phyloP scores from a whole-genome alignment of 2,113 vertebrate genomes.

The Tinamus guttatus region DNA sequence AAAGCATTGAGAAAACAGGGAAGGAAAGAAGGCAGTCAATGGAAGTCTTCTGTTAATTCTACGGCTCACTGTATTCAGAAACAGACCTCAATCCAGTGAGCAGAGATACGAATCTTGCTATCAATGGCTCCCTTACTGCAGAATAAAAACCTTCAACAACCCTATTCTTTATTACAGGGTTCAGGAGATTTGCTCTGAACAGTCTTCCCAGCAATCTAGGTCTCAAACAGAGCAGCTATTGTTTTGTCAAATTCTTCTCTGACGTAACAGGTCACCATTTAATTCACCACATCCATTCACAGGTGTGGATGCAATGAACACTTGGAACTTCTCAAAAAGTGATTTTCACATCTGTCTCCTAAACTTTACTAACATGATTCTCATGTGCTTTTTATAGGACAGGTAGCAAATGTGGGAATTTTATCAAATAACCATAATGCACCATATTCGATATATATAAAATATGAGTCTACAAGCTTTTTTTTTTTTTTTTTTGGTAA shows the following conservation, averaged over 20 bases:
- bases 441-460: not conserved
- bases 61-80: not conserved
- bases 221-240: conserved; percentile 59
- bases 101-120: not conserved
- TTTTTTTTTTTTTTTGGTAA: too few relatives aligned
- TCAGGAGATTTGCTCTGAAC: conserved; percentile 47
- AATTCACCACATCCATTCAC: not conserved
- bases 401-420: not conserved
- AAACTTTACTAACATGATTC: not conserved
- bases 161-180: conserved; percentile 34
- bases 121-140: conserved; percentile 41
- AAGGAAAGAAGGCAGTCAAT: not conserved
- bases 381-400: not conserved
- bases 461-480: too few relatives aligned
- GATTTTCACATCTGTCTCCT: not conserved
- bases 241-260: conserved; percentile 47
- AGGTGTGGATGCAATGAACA: conserved; percentile 2
- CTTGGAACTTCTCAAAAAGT: conserved; percentile 10
- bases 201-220: conserved; percentile 48
- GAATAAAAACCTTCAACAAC: conserved; percentile 43
- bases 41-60: not conserved
- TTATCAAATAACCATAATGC: not conserved
- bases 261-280: not conserved
- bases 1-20: not conserved
- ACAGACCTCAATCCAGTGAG: not conserved